Evolutionary conservation across 2,113 vertebrate species (phyloP), one percentile per base, ranked within the genome.

Genomic region (Malurus alboscapulatus): DNA sequence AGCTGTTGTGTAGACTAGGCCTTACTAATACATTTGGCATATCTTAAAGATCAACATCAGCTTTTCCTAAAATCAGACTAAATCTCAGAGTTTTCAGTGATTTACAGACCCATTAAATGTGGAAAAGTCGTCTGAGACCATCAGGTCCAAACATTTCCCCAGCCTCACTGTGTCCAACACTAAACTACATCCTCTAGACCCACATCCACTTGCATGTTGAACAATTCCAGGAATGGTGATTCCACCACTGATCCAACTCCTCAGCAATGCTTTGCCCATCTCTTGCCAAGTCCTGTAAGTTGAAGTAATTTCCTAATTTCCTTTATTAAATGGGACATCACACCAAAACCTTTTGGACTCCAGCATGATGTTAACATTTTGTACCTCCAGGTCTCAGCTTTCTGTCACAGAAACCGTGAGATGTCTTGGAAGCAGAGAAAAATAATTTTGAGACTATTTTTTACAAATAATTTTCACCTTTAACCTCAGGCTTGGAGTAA

Each of bases 351-450:
- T 50, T 74, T 40, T 7, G 42, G 40, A 22, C 19, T 66, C 24
- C n/a, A 17, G 48, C 17, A 6, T 2, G 20, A 1, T 3, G 10
- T 13, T 51, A 11, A 42, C 7, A 18, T 45, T n/a, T 50, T 9
- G 2, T 24, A 29, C 6, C n/a, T 48, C 14, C 5, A 76, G 11
- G 7, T 36, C 12, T 71, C 1, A 0, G 1, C 12, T 51, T 74
- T 77, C 53, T n/a, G 3, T n/a, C 25, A 32, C 29, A 67, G 26
- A 4, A 58, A 53, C 3, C 40, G 3, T 24, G n/a, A 75, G 8
- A 14, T 21, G 7, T 21, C 65, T 36, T 65, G 61, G 27, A 44
- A 30, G 10, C 2, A 67, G 29, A 62, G 40, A 75, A 76, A 85
- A 86, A 40, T 19, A 45, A 24, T 40, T 32, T 63, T 80, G 24